Evolutionary conservation across 2,113 vertebrate genomes (phyloP).

Genomic region (Lanius ludovicianus): DNA sequence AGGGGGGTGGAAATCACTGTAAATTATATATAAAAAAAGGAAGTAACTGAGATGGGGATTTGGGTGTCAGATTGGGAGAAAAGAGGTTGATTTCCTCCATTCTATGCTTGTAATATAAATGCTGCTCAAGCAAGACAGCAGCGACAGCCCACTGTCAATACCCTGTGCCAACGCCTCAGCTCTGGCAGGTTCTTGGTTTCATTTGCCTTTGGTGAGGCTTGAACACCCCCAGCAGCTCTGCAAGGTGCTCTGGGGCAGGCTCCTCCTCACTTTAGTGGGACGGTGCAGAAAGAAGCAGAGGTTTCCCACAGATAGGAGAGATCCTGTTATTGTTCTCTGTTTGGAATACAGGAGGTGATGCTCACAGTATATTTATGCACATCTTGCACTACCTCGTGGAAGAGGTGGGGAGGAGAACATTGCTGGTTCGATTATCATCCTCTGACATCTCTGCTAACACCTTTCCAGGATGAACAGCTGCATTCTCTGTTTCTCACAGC

Average conservation of each 20-base stretch:
- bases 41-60: background rate
- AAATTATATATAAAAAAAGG: background rate
- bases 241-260: background rate
- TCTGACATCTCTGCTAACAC: slow-evolving; percentile 27
- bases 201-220: background rate
- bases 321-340: background rate
- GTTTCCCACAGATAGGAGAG: background rate
- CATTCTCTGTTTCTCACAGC: background rate
- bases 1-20: background rate
- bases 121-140: background rate
- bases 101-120: background rate
- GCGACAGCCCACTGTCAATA: background rate
- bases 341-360: background rate
- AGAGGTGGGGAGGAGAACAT: background rate
- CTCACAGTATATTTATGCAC: background rate
- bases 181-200: background rate
- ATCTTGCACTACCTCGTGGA: background rate
- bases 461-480: background rate
- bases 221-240: background rate
- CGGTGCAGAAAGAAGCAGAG: background rate
- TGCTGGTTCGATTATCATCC: background rate
- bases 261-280: background rate
- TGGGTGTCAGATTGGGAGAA: background rate
- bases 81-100: background rate
- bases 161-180: background rate